Percentiles rank a stretch among this genome's conserved stretches.
Conservation (phyloP, 2,888 invertebrate species). For the Chymomyza procnemis region DNA sequence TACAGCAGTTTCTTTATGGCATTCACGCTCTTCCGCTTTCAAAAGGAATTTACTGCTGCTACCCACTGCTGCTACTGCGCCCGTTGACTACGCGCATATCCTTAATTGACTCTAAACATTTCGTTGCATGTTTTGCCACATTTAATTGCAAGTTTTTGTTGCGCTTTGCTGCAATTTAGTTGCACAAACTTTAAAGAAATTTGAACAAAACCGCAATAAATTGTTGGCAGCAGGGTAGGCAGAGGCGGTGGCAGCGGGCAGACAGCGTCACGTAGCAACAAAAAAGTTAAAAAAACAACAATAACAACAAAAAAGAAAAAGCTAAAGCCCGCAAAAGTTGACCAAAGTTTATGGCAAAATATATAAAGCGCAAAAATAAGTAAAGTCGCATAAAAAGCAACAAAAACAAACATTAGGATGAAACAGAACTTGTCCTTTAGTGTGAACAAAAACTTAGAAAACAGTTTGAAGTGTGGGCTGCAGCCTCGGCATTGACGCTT, state of each 20-base stretch:
- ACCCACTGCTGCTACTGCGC: no score
- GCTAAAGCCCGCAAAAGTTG: slow-evolving; percentile 46
- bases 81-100: not conserved
- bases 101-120: not conserved
- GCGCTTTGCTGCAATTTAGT: slow-evolving; percentile 29
- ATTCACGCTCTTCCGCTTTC: not conserved
- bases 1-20: not conserved
- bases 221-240: slow-evolving; percentile 10
- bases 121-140: not conserved
- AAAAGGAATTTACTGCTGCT: no score
- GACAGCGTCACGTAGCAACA: not conserved
- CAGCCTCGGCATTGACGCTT: not conserved
- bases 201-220: slow-evolving; percentile 59
- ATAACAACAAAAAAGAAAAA: no score
- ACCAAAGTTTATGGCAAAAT: slow-evolving; percentile 50
- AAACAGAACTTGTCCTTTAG: not conserved
- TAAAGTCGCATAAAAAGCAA: slow-evolving; percentile 36
- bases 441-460: slow-evolving; percentile 3
- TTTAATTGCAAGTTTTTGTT: slow-evolving; percentile 34
- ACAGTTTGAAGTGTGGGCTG: not conserved
- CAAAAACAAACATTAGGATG: slow-evolving; percentile 24
- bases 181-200: slow-evolving; percentile 60
- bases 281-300: not conserved
- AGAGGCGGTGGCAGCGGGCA: not conserved
- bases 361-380: slow-evolving; percentile 37